Conservation (phyloP, 2,888 invertebrate species). For the Orthonychiurus folsomi region DNA sequence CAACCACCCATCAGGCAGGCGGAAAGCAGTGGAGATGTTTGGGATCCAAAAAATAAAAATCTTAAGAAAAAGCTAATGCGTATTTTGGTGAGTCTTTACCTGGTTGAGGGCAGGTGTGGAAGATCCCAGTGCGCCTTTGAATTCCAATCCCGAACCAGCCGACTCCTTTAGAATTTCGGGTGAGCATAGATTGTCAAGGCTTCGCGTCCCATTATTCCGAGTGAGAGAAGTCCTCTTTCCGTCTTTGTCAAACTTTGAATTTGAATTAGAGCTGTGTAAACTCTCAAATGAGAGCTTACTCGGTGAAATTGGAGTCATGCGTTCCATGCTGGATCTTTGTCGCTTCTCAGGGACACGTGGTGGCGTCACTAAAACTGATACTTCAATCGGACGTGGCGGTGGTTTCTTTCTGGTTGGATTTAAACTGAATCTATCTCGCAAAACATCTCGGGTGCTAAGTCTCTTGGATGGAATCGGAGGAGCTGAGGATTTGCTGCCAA, state of each 20-base stretch:
- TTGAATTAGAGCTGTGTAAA: too few species aligned
- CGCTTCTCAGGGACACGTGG: slow-evolving; percentile 17
- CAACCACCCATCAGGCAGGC: too few species aligned
- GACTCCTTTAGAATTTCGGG: slow-evolving; percentile 25
- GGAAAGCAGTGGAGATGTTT: too few species aligned
- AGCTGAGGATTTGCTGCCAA: slow-evolving; percentile 3
- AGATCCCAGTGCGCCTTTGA: slow-evolving; percentile 30
- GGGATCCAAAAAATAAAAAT: neutral
- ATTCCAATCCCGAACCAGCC: slow-evolving; percentile 10
- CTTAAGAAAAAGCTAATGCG: neutral
- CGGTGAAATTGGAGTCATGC: slow-evolving; percentile 27
- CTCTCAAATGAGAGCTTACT: slow-evolving; percentile 8
- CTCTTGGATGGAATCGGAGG: neutral
- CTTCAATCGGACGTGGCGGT: slow-evolving; percentile 36
- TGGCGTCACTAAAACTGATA: slow-evolving; percentile 36
- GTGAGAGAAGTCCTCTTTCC: slow-evolving; percentile 15
- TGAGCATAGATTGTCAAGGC: slow-evolving; percentile 39
- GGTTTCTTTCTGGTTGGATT: slow-evolving; percentile 14
- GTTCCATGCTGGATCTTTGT: slow-evolving; percentile 34
- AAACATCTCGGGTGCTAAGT: slow-evolving; percentile 3
- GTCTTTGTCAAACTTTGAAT: slow-evolving; percentile 9
- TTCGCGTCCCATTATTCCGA: slow-evolving; percentile 35
- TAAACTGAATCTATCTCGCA: slow-evolving; percentile 19
- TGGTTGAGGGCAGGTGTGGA: slow-evolving; percentile 40
- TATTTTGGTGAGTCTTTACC: slow-evolving; percentile 19